Conservation (phyloP, 2,888 invertebrate genomes). For the Drosophila histrio region DNA sequence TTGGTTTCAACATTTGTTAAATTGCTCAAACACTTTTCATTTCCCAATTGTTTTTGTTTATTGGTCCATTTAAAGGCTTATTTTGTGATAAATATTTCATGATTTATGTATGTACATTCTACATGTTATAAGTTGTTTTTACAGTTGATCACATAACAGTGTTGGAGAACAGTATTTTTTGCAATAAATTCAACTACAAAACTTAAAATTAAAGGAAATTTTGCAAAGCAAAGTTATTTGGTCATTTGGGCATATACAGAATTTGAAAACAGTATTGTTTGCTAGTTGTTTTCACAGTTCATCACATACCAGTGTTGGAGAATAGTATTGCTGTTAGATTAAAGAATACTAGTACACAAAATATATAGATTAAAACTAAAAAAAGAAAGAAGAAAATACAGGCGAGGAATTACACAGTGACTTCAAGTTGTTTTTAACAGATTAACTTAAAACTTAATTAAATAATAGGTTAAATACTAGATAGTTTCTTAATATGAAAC, state of each 20-base stretch:
- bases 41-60: constrained; percentile 23
- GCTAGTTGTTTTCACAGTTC: too few species aligned
- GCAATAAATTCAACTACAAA: constrained; percentile 57
- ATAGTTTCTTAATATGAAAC: background rate
- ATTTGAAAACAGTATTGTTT: too few species aligned
- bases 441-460: too few species aligned
- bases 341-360: too few species aligned
- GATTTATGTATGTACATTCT: constrained; percentile 30
- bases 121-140: constrained; percentile 33
- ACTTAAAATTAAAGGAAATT: background rate
- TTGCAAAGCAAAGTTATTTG: background rate
- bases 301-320: too few species aligned
- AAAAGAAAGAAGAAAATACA: too few species aligned
- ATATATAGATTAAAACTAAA: background rate
- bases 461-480: background rate
- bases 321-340: too few species aligned
- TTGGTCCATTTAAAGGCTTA: constrained; percentile 43
- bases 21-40: constrained; percentile 32
- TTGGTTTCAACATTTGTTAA: constrained; percentile 18
- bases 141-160: constrained; percentile 23
- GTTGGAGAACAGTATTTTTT: constrained; percentile 62
- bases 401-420: too few species aligned
- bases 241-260: background rate
- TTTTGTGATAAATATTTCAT: constrained; percentile 67
- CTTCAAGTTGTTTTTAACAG: too few species aligned